A percentile compares a stretch with the other conserved stretches of the same genome.
Conservation (phyloP, 1,140 invertebrate species). For the Goniozus legneri region DNA sequence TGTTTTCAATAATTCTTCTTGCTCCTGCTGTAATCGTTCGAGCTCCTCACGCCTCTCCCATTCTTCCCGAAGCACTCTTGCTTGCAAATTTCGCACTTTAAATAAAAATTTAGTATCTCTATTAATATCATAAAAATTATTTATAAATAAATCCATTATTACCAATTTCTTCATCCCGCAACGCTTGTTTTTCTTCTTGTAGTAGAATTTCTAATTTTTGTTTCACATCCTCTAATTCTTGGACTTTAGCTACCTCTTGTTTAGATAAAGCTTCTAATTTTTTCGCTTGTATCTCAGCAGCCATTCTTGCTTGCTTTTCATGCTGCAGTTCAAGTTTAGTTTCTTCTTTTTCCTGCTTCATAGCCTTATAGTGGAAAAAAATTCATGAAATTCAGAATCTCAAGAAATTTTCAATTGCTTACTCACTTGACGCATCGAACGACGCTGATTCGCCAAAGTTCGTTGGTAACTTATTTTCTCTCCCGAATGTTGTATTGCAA, state of each 20-base stretch:
- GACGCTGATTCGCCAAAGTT: slow-evolving; percentile 55
- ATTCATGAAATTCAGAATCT: slow-evolving; percentile 17
- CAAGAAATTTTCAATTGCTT: too few species aligned
- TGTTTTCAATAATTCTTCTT: slow-evolving; percentile 66
- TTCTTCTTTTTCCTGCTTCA: slow-evolving; percentile 57
- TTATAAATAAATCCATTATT: background rate
- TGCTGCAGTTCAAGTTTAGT: slow-evolving; percentile 59
- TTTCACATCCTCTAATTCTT: slow-evolving; percentile 68
- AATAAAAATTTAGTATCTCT: slow-evolving; percentile 14
- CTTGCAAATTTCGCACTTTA: slow-evolving; percentile 40
- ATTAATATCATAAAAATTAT: background rate
- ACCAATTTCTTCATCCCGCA: slow-evolving; percentile 78
- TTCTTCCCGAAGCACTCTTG: slow-evolving; percentile 73
- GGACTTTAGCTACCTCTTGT: slow-evolving; percentile 67
- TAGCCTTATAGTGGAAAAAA: slow-evolving; percentile 30
- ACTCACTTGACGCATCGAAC: slow-evolving; percentile 60
- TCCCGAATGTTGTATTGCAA: slow-evolving; percentile 64
- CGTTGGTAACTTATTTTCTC: slow-evolving; percentile 66
- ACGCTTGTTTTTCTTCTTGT: slow-evolving; percentile 77
- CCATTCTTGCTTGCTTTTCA: slow-evolving; percentile 64
- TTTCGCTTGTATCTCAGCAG: slow-evolving; percentile 63
- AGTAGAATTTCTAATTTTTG: slow-evolving; percentile 65
- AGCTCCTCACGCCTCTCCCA: slow-evolving; percentile 78
- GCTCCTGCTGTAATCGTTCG: slow-evolving; percentile 72
- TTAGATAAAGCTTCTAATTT: slow-evolving; percentile 66